Evolutionary conservation across 2,113 vertebrate genomes (phyloP).

Genomic region (Sminthopsis crassicaudata): DNA sequence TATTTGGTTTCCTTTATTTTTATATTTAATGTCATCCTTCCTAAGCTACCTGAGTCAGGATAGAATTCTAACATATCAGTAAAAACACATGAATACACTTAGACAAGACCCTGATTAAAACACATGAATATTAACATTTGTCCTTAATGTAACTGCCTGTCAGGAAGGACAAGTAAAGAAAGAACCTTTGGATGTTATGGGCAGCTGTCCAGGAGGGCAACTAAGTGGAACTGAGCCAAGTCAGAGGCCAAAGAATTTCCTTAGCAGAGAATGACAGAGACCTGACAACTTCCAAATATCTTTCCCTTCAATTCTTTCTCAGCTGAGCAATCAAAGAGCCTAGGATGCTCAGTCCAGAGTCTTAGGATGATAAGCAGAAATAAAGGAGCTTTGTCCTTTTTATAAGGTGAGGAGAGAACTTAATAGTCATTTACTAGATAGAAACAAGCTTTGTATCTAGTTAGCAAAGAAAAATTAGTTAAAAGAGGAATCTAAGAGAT

Average conservation of each 20-base stretch:
- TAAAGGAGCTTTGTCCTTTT: background rate
- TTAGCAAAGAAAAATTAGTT: background rate
- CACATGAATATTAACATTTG: background rate
- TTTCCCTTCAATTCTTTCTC: background rate
- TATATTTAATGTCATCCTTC: constrained; percentile 57
- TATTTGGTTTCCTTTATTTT: constrained; percentile 38
- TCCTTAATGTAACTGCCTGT: background rate
- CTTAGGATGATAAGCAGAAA: background rate
- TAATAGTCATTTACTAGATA: background rate
- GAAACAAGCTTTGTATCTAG: background rate
- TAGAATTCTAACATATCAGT: constrained; percentile 28
- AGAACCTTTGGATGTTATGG: background rate
- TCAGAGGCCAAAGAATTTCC: background rate
- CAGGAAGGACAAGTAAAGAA: constrained; percentile 22
- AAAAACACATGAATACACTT: background rate
- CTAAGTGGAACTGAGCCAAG: constrained; percentile 9
- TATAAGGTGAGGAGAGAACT: background rate
- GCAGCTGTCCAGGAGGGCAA: background rate
- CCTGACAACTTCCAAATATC: background rate
- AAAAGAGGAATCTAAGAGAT: background rate
- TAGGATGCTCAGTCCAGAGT: background rate
- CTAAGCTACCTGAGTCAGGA: constrained; percentile 49
- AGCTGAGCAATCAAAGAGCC: background rate
- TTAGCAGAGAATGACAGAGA: background rate
- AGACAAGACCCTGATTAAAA: background rate